These are phyloP conservation scores for Thunnus thynnus DNA, from an alignment of 2,113 vertebrate genomes.

Conservation along the genomic window DNA sequence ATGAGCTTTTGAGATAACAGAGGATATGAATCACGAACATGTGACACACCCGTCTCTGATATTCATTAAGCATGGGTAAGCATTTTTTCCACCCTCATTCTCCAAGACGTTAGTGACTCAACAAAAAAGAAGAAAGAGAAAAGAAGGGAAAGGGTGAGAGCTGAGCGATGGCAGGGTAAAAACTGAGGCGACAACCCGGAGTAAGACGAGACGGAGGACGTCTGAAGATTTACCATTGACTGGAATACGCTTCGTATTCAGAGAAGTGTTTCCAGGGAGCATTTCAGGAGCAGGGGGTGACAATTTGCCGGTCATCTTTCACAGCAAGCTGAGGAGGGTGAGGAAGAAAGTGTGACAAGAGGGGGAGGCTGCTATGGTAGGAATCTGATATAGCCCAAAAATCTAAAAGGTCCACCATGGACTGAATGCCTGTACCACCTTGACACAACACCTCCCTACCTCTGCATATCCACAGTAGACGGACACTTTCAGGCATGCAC, in stretches of 20 bases:
- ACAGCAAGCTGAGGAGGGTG: not conserved
- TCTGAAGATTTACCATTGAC: constrained; percentile 33
- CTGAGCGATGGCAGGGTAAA: constrained; percentile 11
- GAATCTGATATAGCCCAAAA: constrained; percentile 52
- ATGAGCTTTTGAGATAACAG: constrained; percentile 57
- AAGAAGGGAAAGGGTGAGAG: constrained; percentile 2
- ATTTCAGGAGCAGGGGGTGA: constrained; percentile 4
- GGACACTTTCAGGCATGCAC: constrained; percentile 19
- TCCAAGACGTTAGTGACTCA: constrained; percentile 58
- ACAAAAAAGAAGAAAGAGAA: constrained; percentile 7
- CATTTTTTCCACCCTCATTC: constrained; percentile 51
- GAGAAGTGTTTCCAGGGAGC: constrained; percentile 15
- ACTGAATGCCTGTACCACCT: constrained; percentile 18
- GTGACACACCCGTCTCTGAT: constrained; percentile 57
- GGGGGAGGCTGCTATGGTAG: constrained; percentile 14
- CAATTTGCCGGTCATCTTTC: constrained; percentile 30
- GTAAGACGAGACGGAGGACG: constrained; percentile 27
- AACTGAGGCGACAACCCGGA: not conserved
- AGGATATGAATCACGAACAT: constrained; percentile 59
- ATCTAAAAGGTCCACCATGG: constrained; percentile 38
- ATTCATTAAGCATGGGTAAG: constrained; percentile 51
- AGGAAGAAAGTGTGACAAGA: constrained; percentile 15
- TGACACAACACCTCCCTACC: constrained; percentile 17
- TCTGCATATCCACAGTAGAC: not conserved
- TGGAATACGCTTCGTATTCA: constrained; percentile 16